A percentile compares a stretch with the other conserved stretches of the same genome.
Evolutionary conservation across 2,113 vertebrate species (phyloP).

Genomic region (Oreochromis aureus): DNA sequence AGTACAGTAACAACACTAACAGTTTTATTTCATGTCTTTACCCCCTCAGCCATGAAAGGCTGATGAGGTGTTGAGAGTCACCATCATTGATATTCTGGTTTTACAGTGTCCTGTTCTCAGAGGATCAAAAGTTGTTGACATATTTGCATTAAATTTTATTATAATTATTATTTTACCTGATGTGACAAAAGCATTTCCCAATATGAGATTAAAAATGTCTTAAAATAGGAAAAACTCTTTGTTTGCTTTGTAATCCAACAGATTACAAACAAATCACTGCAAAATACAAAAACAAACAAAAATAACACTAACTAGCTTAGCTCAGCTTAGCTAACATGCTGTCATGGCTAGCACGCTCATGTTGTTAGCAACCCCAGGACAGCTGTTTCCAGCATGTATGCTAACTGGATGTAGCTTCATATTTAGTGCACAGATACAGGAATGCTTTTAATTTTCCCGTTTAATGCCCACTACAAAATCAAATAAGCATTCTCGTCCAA

Average conservation of each 20-base stretch:
- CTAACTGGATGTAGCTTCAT: background rate
- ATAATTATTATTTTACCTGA: background rate
- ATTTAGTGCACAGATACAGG: background rate
- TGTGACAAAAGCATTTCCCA: background rate
- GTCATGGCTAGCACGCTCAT: background rate
- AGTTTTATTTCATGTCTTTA: background rate
- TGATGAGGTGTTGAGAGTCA: background rate
- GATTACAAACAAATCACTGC: background rate
- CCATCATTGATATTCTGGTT: background rate
- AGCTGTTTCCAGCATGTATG: background rate
- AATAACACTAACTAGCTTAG: background rate
- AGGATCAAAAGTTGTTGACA: background rate
- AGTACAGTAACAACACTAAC: background rate
- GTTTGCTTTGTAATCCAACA: background rate
- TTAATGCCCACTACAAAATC: background rate
- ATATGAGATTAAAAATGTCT: background rate
- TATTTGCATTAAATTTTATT: accelerated
- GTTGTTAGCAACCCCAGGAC: background rate
- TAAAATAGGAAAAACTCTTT: background rate
- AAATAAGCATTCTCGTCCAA: background rate
- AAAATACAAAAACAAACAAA: background rate
- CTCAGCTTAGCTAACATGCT: background rate
- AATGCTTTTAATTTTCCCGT: background rate
- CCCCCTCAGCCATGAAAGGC: accelerated
- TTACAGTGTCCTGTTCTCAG: background rate